Evolutionary conservation across 2,113 vertebrate genomes (phyloP).

Genomic region (Noctilio leporinus): DNA sequence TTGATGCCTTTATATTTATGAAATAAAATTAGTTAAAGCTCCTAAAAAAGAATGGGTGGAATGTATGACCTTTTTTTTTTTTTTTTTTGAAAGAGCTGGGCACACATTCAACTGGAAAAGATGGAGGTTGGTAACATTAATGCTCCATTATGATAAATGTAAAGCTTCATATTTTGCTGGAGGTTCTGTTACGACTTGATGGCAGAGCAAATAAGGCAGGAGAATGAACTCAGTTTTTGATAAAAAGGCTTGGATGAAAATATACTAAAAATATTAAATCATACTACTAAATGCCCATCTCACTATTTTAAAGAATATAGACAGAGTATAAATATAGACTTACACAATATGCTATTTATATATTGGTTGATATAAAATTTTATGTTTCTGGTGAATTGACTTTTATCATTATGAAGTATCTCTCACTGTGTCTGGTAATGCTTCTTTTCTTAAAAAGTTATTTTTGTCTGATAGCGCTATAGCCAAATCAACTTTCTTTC

Average conservation of each 20-base stretch:
- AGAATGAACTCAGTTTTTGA: background rate
- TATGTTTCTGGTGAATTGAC: background rate
- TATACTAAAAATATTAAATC: background rate
- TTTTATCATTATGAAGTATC: background rate
- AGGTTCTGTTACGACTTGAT: background rate
- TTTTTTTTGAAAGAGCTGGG: background rate
- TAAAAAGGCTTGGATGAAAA: background rate
- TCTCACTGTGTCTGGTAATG: background rate
- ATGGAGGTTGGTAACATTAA: background rate
- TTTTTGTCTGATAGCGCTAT: background rate
- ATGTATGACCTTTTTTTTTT: background rate
- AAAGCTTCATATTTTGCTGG: background rate
- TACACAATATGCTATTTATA: background rate
- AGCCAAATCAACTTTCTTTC: background rate
- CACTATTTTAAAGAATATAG: background rate
- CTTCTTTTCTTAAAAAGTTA: background rate
- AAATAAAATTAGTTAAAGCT: background rate
- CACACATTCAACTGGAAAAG: background rate
- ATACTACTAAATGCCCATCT: background rate
- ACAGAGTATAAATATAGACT: background rate
- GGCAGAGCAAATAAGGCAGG: background rate
- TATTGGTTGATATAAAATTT: background rate
- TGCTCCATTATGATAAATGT: background rate
- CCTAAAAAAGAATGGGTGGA: background rate
- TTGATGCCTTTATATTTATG: background rate